Evolutionary conservation across 1,140 invertebrate species (phyloP).

Genomic region (Medauroidea extradentata): DNA sequence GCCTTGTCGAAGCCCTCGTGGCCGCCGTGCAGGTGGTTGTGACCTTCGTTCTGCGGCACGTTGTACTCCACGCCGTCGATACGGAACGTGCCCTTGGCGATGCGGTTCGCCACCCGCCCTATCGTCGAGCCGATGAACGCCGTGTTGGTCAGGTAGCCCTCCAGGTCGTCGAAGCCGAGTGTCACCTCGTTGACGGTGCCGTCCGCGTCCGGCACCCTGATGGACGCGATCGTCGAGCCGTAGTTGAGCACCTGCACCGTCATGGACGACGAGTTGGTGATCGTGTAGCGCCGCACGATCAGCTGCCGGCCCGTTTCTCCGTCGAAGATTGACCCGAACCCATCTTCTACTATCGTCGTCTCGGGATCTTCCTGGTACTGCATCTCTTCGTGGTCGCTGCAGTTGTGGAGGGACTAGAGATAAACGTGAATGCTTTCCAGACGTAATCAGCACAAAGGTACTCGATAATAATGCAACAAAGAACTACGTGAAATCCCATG

Average conservation of each 20-base stretch:
- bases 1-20: conserved; percentile 52
- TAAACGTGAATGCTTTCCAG: no score
- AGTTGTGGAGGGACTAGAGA: no score
- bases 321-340: conserved; percentile 22
- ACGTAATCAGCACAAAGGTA: no score
- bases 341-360: conserved; percentile 8
- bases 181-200: conserved; percentile 64
- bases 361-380: no score
- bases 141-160: conserved; percentile 42
- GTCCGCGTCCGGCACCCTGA: conserved; percentile 65
- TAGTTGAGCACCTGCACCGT: conserved; percentile 63
- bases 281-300: conserved; percentile 44
- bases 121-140: conserved; percentile 52
- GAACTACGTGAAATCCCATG: no score
- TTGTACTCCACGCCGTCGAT: conserved; percentile 45
- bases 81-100: conserved; percentile 46
- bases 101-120: conserved; percentile 55
- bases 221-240: conserved; percentile 70
- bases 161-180: conserved; percentile 71
- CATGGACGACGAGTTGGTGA: conserved; percentile 53
- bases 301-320: conserved; percentile 14
- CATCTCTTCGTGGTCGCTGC: no score
- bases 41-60: conserved; percentile 47
- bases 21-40: conserved; percentile 54
- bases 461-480: no score